Evolutionary conservation across 2,113 vertebrate species (phyloP).

Genomic region (Leptobrachium ailaonicum): DNA sequence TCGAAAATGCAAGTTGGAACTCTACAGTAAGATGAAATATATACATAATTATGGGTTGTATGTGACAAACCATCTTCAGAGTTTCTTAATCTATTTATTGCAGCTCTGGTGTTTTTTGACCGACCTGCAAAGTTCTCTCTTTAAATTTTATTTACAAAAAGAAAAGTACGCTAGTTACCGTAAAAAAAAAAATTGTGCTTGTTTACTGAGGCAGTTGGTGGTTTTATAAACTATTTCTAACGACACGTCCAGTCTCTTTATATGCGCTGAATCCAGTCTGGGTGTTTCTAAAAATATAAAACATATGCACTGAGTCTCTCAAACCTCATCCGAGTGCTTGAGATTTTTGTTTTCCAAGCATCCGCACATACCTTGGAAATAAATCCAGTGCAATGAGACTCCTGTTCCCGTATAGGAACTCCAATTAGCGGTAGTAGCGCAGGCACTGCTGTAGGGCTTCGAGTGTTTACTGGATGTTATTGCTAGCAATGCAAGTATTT

Average conservation of each 20-base stretch:
- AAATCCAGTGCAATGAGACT: neutral
- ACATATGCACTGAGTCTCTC: neutral
- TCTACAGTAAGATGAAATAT: no score
- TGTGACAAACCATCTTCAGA: no score
- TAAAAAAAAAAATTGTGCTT: no score
- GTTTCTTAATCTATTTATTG: no score
- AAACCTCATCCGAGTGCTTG: neutral
- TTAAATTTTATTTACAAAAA: no score
- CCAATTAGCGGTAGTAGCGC: neutral
- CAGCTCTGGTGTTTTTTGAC: no score
- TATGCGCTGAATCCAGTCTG: neutral
- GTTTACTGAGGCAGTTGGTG: no score
- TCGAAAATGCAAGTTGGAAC: no score
- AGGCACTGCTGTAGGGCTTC: neutral
- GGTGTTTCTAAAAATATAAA: neutral
- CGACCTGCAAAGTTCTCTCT: no score
- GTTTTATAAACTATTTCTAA: no score
- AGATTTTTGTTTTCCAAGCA: neutral
- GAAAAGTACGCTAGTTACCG: no score
- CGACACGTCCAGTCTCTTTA: neutral
- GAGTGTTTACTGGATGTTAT: neutral
- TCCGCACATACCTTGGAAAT: neutral
- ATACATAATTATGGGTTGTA: no score
- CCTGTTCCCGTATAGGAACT: neutral
- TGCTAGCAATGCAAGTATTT: neutral